Evolutionary conservation across 2,888 invertebrate species (phyloP).

Genomic region (Aphelenchoides bicaudatus): DNA sequence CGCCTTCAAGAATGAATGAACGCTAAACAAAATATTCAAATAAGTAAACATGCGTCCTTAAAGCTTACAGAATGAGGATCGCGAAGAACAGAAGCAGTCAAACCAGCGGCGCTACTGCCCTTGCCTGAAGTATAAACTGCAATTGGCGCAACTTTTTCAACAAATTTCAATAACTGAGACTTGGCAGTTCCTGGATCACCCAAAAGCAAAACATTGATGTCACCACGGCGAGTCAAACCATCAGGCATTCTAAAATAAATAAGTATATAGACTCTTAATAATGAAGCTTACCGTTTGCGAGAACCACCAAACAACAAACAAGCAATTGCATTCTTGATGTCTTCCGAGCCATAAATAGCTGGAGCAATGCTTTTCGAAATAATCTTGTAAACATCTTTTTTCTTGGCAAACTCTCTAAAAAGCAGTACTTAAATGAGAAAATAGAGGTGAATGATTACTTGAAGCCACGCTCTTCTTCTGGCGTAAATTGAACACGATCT

Average conservation of each 20-base stretch:
- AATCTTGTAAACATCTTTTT: conserved; percentile 81
- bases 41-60: neutral
- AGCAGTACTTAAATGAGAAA: conserved; percentile 4
- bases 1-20: conserved; percentile 66
- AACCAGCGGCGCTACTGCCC: conserved; percentile 95
- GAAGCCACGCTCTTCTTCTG: conserved; percentile 55
- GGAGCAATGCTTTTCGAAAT: conserved; percentile 88
- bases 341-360: conserved; percentile 85
- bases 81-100: conserved; percentile 91
- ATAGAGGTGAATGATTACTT: conserved; percentile 23
- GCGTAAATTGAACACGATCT: conserved; percentile 43
- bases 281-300: conserved; percentile 63
- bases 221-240: conserved; percentile 88
- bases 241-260: conserved; percentile 73
- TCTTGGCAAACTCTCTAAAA: conserved; percentile 69
- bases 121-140: conserved; percentile 90
- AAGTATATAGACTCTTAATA: neutral
- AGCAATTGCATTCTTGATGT: conserved; percentile 94
- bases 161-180: conserved; percentile 93
- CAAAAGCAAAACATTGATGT: conserved; percentile 86
- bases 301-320: conserved; percentile 87
- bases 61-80: conserved; percentile 81
- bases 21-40: conserved; percentile 30
- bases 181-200: conserved; percentile 99
- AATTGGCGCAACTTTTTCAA: conserved; percentile 71